Evolutionary conservation across 53 echinoderm and acorn worm genomes (phyloP), one percentile per base, ranked within the genome.

Genomic region (Echinometra lucunter): DNA sequence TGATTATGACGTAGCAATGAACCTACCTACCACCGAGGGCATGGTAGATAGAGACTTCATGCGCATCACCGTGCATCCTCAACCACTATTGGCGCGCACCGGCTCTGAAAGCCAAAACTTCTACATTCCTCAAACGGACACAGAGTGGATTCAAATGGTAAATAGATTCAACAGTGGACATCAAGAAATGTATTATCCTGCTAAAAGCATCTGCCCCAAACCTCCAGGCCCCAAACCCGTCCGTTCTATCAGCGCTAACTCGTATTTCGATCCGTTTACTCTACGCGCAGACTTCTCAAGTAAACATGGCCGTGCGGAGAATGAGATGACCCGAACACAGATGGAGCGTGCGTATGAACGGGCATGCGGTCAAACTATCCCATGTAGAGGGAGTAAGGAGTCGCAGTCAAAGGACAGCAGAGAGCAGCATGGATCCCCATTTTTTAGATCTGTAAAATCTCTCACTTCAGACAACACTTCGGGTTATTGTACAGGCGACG

Each of bases 61-160:
- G 83, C 63, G 94, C 83, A 63, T 94, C 66, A 94, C 37, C n/a
- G 85, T 94, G 21, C 66, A 83, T 63, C 94, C 94, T 17, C 94
- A 58, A 19, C 94, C 94, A 21, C 66, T 94, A 3, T 83, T 60
- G 13, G 66, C 94, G 66, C 94, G 85, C 28, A 94, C 17, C 42
- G 47, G 21, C 5, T 45, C 91, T 44, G 66, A 56, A 18, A 45
- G 42, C 25, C 60, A 58, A 1, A 83, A 82, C 13, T 83, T 58
- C 44, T 93, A 6, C 81, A 66, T 94, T 18, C 94, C 94, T 15
- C 60, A 44, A n/a, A 57, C 45, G 63, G 94, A 94, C 58, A 44
- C 94, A 34, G 94, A 94, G 30, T 94, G 94, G 94, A 94, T 83
- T 63, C 83, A 94, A 34, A 83, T 94, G 94, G 85, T 94, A 28